Conservation (phyloP, 2,797 vertebrate genomes). For the Cirrhinus mrigala region DNA sequence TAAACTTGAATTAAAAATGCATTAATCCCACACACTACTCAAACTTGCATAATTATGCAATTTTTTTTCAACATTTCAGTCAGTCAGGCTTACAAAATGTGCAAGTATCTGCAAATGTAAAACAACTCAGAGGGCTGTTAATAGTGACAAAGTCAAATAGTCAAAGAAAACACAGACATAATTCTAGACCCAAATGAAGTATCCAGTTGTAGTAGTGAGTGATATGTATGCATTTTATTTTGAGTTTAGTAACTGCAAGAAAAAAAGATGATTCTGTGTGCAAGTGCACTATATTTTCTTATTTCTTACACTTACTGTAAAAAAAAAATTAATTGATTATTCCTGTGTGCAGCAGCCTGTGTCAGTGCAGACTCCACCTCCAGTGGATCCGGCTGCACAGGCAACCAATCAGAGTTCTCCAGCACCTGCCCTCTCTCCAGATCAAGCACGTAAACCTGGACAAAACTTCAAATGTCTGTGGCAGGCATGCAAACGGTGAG, state of each 20-base stretch:
- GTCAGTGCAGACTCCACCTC: slow-evolving; percentile 68
- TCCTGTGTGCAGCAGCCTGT: slow-evolving; percentile 43
- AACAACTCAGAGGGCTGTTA: not conserved
- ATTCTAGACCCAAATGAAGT: no score
- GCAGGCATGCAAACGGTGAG: slow-evolving; percentile 98
- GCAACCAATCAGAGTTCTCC: slow-evolving; percentile 83
- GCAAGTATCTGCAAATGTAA: not conserved
- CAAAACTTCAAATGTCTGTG: slow-evolving; percentile 99
- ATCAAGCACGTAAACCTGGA: slow-evolving; percentile 90
- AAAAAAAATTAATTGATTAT: not conserved
- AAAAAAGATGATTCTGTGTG: not conserved
- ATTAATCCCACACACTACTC: not conserved
- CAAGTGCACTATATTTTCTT: not conserved
- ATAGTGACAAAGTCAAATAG: not conserved
- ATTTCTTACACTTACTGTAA: not conserved
- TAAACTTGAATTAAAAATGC: not conserved
- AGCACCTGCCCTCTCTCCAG: slow-evolving; percentile 75
- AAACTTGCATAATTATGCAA: not conserved
- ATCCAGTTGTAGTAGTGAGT: not conserved
- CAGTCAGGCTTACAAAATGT: not conserved
- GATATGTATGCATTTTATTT: not conserved
- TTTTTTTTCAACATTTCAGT: not conserved
- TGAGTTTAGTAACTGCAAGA: not conserved
- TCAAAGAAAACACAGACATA: not conserved
- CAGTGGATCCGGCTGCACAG: slow-evolving; percentile 77